phyloP scores from a whole-genome alignment of 2,797 vertebrate genomes.

The Galago senegalensis region DNA sequence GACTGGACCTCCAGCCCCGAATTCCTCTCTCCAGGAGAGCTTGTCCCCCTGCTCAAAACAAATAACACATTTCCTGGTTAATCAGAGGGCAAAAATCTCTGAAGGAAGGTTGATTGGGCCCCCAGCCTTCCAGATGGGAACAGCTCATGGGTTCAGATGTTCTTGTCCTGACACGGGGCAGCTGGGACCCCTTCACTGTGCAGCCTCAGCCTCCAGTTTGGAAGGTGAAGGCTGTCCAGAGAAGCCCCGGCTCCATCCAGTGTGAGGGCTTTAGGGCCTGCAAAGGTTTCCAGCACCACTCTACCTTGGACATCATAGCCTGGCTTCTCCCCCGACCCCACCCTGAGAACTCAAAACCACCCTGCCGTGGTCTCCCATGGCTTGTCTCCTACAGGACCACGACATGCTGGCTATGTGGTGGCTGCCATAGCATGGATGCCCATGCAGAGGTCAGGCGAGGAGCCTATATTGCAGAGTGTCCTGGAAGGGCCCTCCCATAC shows the following conservation, averaged over 20 bases:
- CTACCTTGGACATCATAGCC: neutral
- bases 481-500: neutral
- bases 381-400: neutral
- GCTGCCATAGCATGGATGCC: neutral
- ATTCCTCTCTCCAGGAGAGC: slow-evolving; percentile 81
- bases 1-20: slow-evolving; percentile 77
- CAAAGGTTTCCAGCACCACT: neutral
- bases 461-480: neutral
- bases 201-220: neutral
- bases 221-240: neutral
- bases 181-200: neutral
- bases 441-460: neutral
- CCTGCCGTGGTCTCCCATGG: neutral
- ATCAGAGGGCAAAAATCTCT: slow-evolving; percentile 55
- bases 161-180: neutral
- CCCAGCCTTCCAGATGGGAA: slow-evolving; percentile 25
- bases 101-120: slow-evolving; percentile 29
- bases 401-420: neutral
- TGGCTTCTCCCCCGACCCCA: neutral
- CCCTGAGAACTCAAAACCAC: neutral
- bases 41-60: slow-evolving; percentile 79
- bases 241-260: neutral
- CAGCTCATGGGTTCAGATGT: neutral
- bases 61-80: slow-evolving; percentile 66
- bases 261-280: neutral